Base-by-base conservation (phyloP, 2,113 vertebrate genomes). In the Ovibos moschatus region DNA sequence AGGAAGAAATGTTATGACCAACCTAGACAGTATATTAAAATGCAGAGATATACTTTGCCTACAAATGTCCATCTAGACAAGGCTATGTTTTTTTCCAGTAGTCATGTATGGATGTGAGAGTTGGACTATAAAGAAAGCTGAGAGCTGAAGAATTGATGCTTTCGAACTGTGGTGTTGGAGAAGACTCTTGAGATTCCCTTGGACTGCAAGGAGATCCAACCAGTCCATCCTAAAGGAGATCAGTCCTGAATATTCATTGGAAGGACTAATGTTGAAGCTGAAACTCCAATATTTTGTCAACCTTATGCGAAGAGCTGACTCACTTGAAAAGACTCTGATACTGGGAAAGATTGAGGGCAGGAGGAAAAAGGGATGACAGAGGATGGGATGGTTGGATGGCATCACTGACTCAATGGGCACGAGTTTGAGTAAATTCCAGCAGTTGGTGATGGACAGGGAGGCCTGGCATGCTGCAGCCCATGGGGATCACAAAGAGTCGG, bases 401-500 rank as follows among this genome's bases (percentile, higher is more conserved):
- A 67, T 67, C 64, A 67, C 64, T 9, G 15, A 67, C 64, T 36
- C 64, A 5, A 5, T 36, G 33, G 8, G 1, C 64, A 36, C 36
- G 64, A n/a, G 64, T 67, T 21, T 67, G 64, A n/a, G 2, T 19
- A 36, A 36, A 36, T 9, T 67, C 64, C 16, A 17, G 16, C 2
- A 67, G 4, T 19, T 67, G 4, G 64, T 67, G 33, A 36, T 21
- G 33, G 64, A 9, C 33, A 67, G 33, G 16, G 16, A 67, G 33
- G 17, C 33, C 64, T n/a, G 64, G 8, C 0, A 1, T 67, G 64
- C 33, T n/a, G 8, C 2, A 19, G 2, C n/a, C 8, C 64, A 19
- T 19, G 4, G 64, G 64, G 64, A 16, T 67, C 7, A n/a, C 7
- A n/a, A 67, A 67, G 16, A 67, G 33, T n/a, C 2, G 0, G 33